Evolutionary conservation across 2,113 vertebrate genomes (phyloP).

Genomic region (Taxidea taxus): DNA sequence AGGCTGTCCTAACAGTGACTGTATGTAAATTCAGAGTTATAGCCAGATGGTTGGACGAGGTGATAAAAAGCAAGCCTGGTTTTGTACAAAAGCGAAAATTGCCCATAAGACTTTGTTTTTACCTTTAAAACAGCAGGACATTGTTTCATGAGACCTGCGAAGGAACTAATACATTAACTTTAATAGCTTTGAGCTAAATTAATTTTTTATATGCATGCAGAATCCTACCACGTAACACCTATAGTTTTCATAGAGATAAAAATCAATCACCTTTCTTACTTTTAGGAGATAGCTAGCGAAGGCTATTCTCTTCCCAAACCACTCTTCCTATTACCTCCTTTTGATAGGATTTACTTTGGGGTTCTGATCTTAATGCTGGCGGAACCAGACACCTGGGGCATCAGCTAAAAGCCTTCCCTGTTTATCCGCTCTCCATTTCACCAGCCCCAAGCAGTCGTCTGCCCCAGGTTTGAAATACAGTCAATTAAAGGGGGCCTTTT

Average conservation of each 20-base stretch:
- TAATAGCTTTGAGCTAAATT: conserved; percentile 60
- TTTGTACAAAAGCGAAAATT: conserved; percentile 69
- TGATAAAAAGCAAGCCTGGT: conserved; percentile 67
- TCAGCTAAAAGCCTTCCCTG: conserved; percentile 10
- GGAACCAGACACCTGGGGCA: conserved; percentile 47
- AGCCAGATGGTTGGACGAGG: conserved; percentile 61
- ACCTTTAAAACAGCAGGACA: conserved; percentile 68
- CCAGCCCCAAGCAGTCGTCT: neutral
- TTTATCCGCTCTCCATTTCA: conserved; percentile 18
- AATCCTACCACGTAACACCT: neutral
- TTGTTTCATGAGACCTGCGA: conserved; percentile 65
- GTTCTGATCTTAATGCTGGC: conserved; percentile 43
- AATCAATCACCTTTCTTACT: neutral
- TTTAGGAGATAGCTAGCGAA: neutral
- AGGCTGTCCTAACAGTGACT: conserved; percentile 52
- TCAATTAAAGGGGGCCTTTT: conserved; percentile 48
- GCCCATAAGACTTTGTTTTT: conserved; percentile 67
- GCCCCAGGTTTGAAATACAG: neutral
- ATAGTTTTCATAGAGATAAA: conserved; percentile 41
- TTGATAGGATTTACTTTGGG: conserved; percentile 43
- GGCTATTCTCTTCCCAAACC: neutral
- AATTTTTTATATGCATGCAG: conserved; percentile 64
- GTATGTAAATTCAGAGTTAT: conserved; percentile 72
- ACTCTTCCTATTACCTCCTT: neutral
- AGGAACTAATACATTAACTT: conserved; percentile 70